phyloP scores from a whole-genome alignment of 2,797 vertebrate species.

The Acanthurus leucopareius region DNA sequence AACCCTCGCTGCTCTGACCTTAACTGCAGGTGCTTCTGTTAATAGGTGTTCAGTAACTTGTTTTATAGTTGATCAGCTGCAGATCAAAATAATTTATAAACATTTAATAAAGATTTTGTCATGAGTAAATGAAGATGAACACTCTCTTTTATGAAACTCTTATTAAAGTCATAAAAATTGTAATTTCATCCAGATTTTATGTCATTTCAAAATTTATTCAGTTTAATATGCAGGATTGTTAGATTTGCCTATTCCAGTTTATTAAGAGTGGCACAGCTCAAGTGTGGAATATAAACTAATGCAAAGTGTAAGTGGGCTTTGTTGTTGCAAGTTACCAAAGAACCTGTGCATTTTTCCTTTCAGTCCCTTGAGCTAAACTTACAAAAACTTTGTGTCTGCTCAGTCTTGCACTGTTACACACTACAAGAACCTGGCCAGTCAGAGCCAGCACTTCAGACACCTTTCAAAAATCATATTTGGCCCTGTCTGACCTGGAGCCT shows the following conservation, averaged over 20 bases:
- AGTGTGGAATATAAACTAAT: constrained; percentile 7
- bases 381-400: constrained; percentile 31
- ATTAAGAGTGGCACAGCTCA: not conserved
- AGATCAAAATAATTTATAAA: not conserved
- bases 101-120: not conserved
- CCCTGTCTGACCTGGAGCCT: constrained; percentile 18
- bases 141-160: not conserved
- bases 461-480: constrained; percentile 31
- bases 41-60: not conserved
- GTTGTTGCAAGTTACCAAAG: constrained; percentile 26
- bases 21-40: too few relatives aligned
- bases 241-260: constrained; percentile 2
- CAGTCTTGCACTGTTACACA: constrained; percentile 49
- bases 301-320: not conserved
- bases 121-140: not conserved
- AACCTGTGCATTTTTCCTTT: constrained; percentile 14
- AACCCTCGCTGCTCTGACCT: too few relatives aligned
- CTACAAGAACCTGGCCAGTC: constrained; percentile 31
- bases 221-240: not conserved
- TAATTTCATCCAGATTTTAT: not conserved
- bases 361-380: constrained; percentile 26
- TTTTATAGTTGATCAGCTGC: not conserved
- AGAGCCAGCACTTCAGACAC: constrained; percentile 37
- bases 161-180: not conserved
- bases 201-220: not conserved